Evolutionary conservation across 2,113 vertebrate genomes (phyloP), one percentile per base, ranked within the genome.

Genomic region (Mugil cephalus): DNA sequence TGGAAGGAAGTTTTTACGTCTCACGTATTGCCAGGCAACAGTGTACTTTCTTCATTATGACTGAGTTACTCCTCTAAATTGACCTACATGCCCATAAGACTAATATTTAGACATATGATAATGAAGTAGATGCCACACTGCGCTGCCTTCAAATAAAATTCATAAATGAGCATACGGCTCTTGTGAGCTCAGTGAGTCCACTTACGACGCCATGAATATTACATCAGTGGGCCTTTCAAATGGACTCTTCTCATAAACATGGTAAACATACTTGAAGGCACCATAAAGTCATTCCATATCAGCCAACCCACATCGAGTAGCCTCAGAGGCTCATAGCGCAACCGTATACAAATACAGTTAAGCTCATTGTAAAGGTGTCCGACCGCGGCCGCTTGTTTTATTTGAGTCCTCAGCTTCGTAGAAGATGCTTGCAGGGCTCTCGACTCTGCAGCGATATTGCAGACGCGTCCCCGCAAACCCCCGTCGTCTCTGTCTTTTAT

Each of bases 131-230:
- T 17, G 40, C 30, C 59, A 36, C n/a, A 21, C 12, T 63, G 36
- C 21, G 12, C 21, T 64, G 46, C 52, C 46, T 66, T 69, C 51
- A 72, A 51, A 82, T 17, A 43, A 48, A 69, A 62, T 38, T 64
- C 4, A 17, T 13, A 81, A 56, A 77, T 62, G 60, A 71, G 50
- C 55, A 40, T 73, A 35, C 9, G 0, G 52, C 24, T 48, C 55
- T 21, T 15, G 7, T 67, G 56, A 76, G 67, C 46, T 50, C 63
- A n/a, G 24, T 58, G 40, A 30, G 56, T 81, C 71, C 70, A 80
- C 74, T 81, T 53, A 74, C 42, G 86, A 59, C 53, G 38, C 64
- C 61, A 83, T 91, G 78, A 84, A 88, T 91, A 80, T 83, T 78
- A 63, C 84, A 87, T 82, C 40, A 82, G 66, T 42, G 45, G 45